phyloP scores from a whole-genome alignment of 1,140 invertebrate genomes.

The Hycleus phaleratus region DNA sequence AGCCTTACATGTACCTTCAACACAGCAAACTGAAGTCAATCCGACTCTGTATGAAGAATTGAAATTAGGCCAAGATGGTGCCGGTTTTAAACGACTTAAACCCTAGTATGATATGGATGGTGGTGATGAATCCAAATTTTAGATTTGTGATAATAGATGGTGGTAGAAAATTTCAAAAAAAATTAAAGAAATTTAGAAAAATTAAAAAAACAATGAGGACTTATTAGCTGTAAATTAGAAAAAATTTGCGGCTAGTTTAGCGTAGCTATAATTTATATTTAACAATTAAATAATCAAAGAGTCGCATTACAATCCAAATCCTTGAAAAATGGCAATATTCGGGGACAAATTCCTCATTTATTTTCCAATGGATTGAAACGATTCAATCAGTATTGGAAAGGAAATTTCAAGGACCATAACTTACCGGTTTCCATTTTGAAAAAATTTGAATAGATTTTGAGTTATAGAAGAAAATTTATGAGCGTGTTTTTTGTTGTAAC shows the following conservation, averaged over 20 bases:
- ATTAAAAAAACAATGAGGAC: not conserved
- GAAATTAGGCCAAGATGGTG: constrained; percentile 68
- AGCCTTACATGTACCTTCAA: constrained; percentile 36
- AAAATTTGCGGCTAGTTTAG: not conserved
- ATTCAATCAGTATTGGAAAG: too few relatives aligned
- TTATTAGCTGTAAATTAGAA: not conserved
- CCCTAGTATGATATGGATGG: constrained; percentile 37
- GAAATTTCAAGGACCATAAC: too few relatives aligned
- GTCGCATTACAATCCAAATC: not conserved
- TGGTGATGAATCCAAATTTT: constrained; percentile 31
- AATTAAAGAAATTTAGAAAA: not conserved
- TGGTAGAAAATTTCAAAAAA: constrained; percentile 12
- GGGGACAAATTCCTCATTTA: too few relatives aligned
- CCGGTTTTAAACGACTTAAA: constrained; percentile 65
- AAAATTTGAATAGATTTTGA: too few relatives aligned
- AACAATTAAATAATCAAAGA: not conserved
- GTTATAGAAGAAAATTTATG: too few relatives aligned
- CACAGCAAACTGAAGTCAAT: constrained; percentile 50
- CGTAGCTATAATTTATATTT: not conserved
- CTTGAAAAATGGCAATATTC: too few relatives aligned
- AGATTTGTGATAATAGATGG: constrained; percentile 15
- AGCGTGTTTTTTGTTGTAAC: too few relatives aligned
- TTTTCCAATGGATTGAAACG: too few relatives aligned
- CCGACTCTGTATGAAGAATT: constrained; percentile 70
- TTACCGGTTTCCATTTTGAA: too few relatives aligned